phyloP scores from a whole-genome alignment of 2,113 vertebrate genomes.

The Solea senegalensis region DNA sequence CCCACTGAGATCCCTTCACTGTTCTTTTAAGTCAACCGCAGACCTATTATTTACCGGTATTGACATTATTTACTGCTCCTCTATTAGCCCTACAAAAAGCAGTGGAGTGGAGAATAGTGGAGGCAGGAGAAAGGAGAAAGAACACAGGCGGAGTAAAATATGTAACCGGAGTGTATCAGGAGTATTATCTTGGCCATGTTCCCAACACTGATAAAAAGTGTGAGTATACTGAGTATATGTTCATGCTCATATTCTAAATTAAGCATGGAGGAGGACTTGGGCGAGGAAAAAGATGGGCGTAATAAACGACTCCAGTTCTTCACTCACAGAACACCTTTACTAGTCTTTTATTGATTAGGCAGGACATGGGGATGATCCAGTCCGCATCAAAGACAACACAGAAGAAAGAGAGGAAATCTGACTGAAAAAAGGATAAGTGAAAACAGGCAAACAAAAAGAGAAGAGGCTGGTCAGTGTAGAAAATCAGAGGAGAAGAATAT shows the following conservation, averaged over 20 bases:
- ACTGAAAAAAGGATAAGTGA: conserved; percentile 16
- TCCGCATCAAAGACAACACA: conserved; percentile 21
- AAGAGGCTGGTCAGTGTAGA: conserved; percentile 2
- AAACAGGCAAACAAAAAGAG: neutral
- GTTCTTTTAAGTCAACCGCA: conserved; percentile 55
- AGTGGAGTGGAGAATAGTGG: conserved; percentile 37
- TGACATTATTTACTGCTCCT: conserved; percentile 70
- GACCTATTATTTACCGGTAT: conserved; percentile 60
- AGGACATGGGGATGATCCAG: conserved; percentile 17
- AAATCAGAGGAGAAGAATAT: conserved; percentile 33
- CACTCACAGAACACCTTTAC: conserved; percentile 40
- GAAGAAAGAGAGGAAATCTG: conserved; percentile 18
- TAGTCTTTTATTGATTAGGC: conserved; percentile 56
- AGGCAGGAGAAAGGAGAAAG: conserved; percentile 19
- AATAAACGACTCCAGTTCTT: neutral
- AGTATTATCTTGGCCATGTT: conserved; percentile 30
- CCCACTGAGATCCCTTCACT: conserved; percentile 19
- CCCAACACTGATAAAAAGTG: conserved; percentile 36
- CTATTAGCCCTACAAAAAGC: conserved; percentile 82
- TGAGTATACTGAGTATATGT: too few species aligned
- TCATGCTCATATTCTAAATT: conserved; percentile 44
- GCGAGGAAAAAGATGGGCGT: conserved; percentile 32
- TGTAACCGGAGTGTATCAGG: conserved; percentile 19
- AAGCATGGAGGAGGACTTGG: conserved; percentile 28
- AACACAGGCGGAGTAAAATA: conserved; percentile 31